Evolutionary conservation across 2,113 vertebrate species (phyloP), one percentile per base, ranked within the genome.

Genomic region (Pipra filicauda): DNA sequence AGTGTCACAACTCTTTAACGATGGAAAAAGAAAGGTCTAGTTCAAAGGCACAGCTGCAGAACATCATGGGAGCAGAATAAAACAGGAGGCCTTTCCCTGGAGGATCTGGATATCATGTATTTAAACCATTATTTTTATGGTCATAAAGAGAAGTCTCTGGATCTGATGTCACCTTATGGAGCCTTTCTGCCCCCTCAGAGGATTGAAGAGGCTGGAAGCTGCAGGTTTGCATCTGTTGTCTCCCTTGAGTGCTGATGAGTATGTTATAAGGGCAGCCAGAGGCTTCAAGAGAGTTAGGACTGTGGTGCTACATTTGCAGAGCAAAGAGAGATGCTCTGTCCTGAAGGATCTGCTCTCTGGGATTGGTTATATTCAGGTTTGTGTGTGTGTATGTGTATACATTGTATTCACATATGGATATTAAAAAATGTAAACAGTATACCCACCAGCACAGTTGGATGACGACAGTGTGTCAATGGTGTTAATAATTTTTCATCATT

Each of bases 11-110:
- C 41, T 80, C 69, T 74, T 73, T 87, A 88, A 88, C 67, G 80
- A 54, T 73, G 71, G 58, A 23, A 82, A 23, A 75, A 81, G n/a
- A 83, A 85, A 85, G 15, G 59, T 57, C 64, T 57, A 61, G 73
- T 92, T 92, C 93, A 95, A 92, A 96, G 80, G 84, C 86, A 81
- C 84, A 95, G 86, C 84, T 93, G 85, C 1, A 5, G 44, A 72
- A 77, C 65, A 61, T 83, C 7, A 6, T n/a, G 39, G 65, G 27
- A 75, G 24, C 1, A 64, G 72, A 67, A 78, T 65, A 86, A 84
- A 91, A 57, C 33, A 78, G 43, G 24, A 80, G 48, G 52, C 23
- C 23, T 78, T 87, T 65, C 33, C 49, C 71, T 75, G 62, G 58
- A 75, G 57, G 30, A 85, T n/a, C 44, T 89, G 81, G 28, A 19